These are phyloP conservation scores for Ladona fulva DNA, from an alignment of 1,140 invertebrate genomes.

Conservation along the genomic window DNA sequence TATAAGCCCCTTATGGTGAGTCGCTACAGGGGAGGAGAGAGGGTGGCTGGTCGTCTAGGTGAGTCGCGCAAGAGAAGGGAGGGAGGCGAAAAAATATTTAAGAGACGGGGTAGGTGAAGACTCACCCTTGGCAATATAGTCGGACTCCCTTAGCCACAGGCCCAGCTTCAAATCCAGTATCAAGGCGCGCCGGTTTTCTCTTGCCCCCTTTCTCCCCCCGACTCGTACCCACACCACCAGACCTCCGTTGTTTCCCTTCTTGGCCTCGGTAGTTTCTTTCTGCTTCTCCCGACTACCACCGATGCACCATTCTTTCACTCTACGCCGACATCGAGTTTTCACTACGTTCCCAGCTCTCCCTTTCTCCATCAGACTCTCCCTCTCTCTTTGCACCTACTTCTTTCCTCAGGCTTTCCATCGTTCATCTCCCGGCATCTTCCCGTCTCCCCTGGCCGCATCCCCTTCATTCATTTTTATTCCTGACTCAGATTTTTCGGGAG, in stretches of 20 bases:
- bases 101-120: background rate
- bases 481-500: no score
- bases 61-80: background rate
- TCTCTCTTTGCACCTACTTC: background rate
- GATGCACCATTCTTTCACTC: background rate
- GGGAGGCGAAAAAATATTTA: background rate
- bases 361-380: background rate
- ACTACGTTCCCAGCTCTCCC: background rate
- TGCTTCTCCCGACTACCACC: no score
- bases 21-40: background rate
- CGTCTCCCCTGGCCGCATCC: no score
- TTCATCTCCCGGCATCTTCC: no score
- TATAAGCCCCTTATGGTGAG: background rate
- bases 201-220: background rate
- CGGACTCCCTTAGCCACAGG: background rate
- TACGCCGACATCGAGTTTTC: background rate
- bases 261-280: background rate
- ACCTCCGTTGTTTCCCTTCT: background rate
- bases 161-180: background rate
- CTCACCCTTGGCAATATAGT: background rate
- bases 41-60: background rate
- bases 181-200: background rate
- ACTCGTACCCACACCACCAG: background rate
- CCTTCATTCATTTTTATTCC: no score
- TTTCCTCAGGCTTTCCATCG: no score